These are phyloP conservation scores for Vidua macroura DNA, from an alignment of 2,113 vertebrate species.

Conservation along the genomic window DNA sequence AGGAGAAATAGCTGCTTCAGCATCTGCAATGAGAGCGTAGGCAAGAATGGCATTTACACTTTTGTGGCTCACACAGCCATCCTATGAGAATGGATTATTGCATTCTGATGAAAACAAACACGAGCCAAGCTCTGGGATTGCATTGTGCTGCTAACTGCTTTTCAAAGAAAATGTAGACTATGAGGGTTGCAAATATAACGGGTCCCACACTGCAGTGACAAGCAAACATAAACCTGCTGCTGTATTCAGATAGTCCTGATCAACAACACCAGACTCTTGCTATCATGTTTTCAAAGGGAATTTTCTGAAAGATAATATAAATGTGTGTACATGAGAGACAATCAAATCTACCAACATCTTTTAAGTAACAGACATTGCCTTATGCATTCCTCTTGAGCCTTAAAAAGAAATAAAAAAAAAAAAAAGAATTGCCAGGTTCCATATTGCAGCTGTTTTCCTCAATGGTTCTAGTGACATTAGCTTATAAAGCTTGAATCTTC, in stretches of 20 bases:
- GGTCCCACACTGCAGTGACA: neutral
- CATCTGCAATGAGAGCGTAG: constrained; percentile 15
- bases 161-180: neutral
- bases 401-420: neutral
- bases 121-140: neutral
- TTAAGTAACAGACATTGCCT: neutral
- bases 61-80: neutral
- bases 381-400: neutral
- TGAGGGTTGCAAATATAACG: neutral
- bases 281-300: neutral
- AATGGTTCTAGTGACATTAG: neutral
- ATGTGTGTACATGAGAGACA: neutral
- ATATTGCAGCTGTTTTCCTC: constrained; percentile 11
- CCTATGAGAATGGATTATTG: constrained; percentile 13
- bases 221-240: neutral
- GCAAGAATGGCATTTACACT: constrained; percentile 8
- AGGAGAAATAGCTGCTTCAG: constrained; percentile 60
- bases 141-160: neutral
- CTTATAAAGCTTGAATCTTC: constrained; percentile 53
- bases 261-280: neutral
- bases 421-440: neutral
- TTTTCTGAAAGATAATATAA: neutral
- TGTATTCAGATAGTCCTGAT: neutral
- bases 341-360: neutral
- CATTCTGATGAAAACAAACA: constrained; percentile 52